Base-by-base conservation (phyloP, 2,797 vertebrate species). In the Lates japonicus region DNA sequence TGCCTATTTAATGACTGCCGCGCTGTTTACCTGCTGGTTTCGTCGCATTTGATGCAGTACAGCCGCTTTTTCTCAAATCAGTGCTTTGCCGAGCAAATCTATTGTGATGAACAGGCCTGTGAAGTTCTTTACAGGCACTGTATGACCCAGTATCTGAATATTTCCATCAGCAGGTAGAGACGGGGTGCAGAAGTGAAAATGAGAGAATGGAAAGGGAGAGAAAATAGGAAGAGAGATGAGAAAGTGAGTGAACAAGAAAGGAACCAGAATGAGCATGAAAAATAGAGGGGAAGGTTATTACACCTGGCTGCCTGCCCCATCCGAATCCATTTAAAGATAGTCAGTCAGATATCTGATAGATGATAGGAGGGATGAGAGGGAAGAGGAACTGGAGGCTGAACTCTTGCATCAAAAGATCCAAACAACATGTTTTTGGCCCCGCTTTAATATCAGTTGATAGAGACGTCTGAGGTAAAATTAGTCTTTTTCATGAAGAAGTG, bases 261-360 rank as follows among this genome's bases (percentile, higher is more conserved):
- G 64, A 81, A 82, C 72, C 57, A 59, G 46, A 54, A 69, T 52
- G 71, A 80, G 70, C 33, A 25, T 52, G 48, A 63, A 62, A 78
- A 81, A 78, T 11, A 13, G 12, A 25, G 17, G 70, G 61, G 72
- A 25, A 52, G 78, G 82, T 82, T 87, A 82, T 87, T 67, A 58
- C 74, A 70, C 79, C 57, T 76, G 74, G 69, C 79, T 78, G 70
- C 65, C 55, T 22, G 63, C 37, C 39, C 67, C 82, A 41, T 88
- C 81, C 25, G 33, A 83, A 81, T 71, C 69, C 66, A 76, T 87
- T 83, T 79, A 77, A 63, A 83, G 74, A 62, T 52, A 44, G 71
- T 58, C 31, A 31, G 74, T 55, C 74, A 61, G 69, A 84, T 74
- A 62, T 70, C 22, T 73, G 80, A 71, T 65, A 35, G 63, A 58